Evolutionary conservation across 1,140 invertebrate genomes (phyloP).

Genomic region (Calycopis cecrops): DNA sequence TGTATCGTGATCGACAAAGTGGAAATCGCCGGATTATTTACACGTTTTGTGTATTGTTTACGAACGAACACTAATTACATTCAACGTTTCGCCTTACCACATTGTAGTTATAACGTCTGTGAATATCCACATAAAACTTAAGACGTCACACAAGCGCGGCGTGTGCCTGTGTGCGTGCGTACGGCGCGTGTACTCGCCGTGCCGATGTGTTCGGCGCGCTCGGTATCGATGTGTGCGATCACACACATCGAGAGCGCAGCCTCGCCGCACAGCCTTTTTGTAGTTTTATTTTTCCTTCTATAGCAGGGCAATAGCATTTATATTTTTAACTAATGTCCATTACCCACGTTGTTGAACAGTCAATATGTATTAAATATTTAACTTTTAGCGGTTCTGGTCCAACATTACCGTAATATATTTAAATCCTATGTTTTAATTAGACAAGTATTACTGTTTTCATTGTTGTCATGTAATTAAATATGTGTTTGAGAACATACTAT

Average conservation of each 20-base stretch:
- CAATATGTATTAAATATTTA: no score
- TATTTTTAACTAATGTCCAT: slow-evolving; percentile 16
- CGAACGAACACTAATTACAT: slow-evolving; percentile 14
- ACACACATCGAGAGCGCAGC: slow-evolving; percentile 48
- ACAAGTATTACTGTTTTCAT: no score
- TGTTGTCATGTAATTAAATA: no score
- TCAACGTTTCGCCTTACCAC: slow-evolving; percentile 15
- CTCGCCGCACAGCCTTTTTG: slow-evolving; percentile 63
- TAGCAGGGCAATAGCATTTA: slow-evolving; percentile 36
- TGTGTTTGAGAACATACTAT: no score
- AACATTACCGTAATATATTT: no score
- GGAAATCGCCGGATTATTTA: slow-evolving; percentile 7
- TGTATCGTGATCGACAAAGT: slow-evolving; percentile 12
- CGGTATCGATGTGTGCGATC: slow-evolving; percentile 46
- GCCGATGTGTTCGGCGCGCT: slow-evolving; percentile 48
- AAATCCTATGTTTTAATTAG: no score
- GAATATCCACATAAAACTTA: slow-evolving; percentile 25
- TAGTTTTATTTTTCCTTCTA: slow-evolving; percentile 67
- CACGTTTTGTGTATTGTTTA: slow-evolving; percentile 14
- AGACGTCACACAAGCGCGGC: slow-evolving; percentile 34
- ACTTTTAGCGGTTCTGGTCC: no score
- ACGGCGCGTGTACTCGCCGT: slow-evolving; percentile 44
- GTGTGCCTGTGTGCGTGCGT: slow-evolving; percentile 48
- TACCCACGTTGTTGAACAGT: neutral
- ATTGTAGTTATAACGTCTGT: slow-evolving; percentile 19